Evolutionary conservation across 30 jellyfish, hydroid and myxozoan genomes (phyloP), one percentile per base, ranked within the genome.

Genomic region (Chironex yamaguchii): DNA sequence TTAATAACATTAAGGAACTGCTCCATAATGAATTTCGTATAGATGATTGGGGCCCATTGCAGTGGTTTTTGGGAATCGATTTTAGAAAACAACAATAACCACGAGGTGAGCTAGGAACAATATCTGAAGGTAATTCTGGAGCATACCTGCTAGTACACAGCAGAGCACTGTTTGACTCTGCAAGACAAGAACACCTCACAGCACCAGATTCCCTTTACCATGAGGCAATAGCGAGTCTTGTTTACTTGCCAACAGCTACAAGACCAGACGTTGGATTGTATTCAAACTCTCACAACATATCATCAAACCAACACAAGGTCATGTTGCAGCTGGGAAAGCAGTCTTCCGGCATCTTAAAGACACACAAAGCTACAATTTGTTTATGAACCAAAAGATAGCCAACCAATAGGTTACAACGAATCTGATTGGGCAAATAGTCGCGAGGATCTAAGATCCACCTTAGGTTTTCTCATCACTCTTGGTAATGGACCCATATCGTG

Each of bases 191-290:
- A 50, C 48, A 71, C 36, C 48, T 25, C 28, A 50, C 4, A n/a
- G 3, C 79, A 25, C 68, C 79, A 0, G 23, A 24, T 48, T 71
- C 27, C 65, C 74, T 49, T 2, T 71, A 33, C 27, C 34, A 71
- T 2, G 48, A 71, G 25, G 79, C 75, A 22, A 58, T 74, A 33
- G 79, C 75, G 26, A 74, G 87, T 25, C 79, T 74, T 26, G 75
- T 74, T 1, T 74, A 74, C 49, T 52, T 74, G 27, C 34, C 75
- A 1, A 74, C 87, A 21, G 89, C 76, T 29, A 78, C 89, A 2
- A 50, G 89, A 21, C 89, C 84, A n/a, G 67, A 78, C 67, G 89
- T 17, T 78, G 83, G 84, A 53, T 54, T 3, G 67, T 78, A 2
- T 52, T 81, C 29, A 31, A 52, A n/a, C 34, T 52, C 1, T 52